These are phyloP conservation scores for Plebejus anna DNA, from an alignment of 2,888 invertebrate species.

Conservation along the genomic window DNA sequence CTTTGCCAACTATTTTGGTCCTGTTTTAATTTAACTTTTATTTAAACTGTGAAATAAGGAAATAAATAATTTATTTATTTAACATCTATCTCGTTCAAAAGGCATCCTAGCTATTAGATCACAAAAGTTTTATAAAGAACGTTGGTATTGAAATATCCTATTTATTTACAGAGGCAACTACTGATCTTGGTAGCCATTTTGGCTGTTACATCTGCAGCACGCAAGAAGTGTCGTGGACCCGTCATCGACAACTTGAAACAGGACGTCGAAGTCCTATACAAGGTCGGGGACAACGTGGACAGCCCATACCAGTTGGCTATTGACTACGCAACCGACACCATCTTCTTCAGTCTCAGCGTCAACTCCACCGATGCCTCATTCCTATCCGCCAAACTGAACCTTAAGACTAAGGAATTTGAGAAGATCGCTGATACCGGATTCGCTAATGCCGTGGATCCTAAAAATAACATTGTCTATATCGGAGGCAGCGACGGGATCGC, in stretches of 20 bases:
- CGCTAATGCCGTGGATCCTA: constrained; percentile 54
- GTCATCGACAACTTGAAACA: background rate
- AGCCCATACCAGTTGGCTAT: constrained; percentile 59
- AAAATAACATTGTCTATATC: constrained; percentile 50
- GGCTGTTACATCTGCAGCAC: background rate
- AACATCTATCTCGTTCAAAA: too few relatives aligned
- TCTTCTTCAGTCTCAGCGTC: constrained; percentile 57
- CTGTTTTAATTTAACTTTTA: background rate
- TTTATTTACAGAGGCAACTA: background rate
- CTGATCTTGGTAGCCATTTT: background rate
- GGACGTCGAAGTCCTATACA: background rate
- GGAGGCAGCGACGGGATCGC: constrained; percentile 60
- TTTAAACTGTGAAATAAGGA: too few relatives aligned
- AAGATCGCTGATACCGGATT: constrained; percentile 50
- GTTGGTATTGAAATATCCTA: too few relatives aligned
- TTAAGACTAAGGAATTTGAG: constrained; percentile 50
- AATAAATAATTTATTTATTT: too few relatives aligned
- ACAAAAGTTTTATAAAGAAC: too few relatives aligned
- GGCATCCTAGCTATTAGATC: too few relatives aligned
- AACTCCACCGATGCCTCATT: constrained; percentile 40
- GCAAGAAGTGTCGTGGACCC: background rate
- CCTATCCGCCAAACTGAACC: constrained; percentile 49
- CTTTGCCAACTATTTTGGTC: background rate
- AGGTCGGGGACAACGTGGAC: constrained; percentile 34
- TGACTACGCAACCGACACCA: constrained; percentile 55